phyloP scores from a whole-genome alignment of 2,113 vertebrate species.

The Anguilla japonica region DNA sequence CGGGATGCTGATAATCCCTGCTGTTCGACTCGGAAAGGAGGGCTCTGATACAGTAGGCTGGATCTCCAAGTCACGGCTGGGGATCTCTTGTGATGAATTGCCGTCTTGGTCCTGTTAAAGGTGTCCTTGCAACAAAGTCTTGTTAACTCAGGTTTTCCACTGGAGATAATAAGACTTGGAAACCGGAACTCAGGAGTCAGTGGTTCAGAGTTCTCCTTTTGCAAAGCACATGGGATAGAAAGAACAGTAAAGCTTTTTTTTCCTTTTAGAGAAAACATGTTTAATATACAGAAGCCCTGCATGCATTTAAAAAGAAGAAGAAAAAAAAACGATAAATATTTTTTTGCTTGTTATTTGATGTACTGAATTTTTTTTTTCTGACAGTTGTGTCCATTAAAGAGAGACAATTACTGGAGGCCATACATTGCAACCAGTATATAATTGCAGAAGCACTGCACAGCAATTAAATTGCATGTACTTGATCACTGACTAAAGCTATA shows the following conservation, averaged over 20 bases:
- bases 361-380: background rate
- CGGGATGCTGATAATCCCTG: background rate
- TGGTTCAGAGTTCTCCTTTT: background rate
- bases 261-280: background rate
- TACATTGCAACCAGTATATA: background rate
- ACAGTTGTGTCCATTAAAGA: background rate
- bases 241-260: background rate
- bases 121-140: conserved; percentile 11
- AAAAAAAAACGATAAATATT: no score
- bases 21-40: background rate
- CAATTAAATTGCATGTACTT: background rate
- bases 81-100: conserved; percentile 11
- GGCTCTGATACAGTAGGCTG: conserved; percentile 10
- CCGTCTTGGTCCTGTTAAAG: conserved; percentile 11
- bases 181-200: background rate
- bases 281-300: no score
- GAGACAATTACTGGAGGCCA: background rate
- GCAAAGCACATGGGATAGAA: background rate
- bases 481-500: background rate
- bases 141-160: conserved; percentile 8
- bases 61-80: background rate
- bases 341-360: background rate
- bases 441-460: background rate
- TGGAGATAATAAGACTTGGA: conserved; percentile 2
- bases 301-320: no score